Percentiles rank a stretch among this genome's conserved stretches.
These are phyloP conservation scores for Cremastinae sp. DNA, from an alignment of 2,888 invertebrate genomes.

Conservation along the genomic window DNA sequence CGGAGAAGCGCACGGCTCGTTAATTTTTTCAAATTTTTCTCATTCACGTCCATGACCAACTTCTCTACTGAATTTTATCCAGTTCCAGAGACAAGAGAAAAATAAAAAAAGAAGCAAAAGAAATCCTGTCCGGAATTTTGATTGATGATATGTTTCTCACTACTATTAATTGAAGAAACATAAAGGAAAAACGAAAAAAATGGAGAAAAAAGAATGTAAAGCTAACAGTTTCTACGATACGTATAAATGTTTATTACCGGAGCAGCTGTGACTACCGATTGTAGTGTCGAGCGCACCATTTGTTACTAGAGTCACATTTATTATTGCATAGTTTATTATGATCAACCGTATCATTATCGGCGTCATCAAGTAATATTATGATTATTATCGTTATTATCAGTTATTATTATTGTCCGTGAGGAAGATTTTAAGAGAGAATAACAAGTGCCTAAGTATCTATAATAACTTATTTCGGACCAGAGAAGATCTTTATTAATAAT, in stretches of 20 bases:
- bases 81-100: slow-evolving; percentile 6
- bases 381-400: slow-evolving; percentile 56
- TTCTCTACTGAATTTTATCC: slow-evolving; percentile 44
- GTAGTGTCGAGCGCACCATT: slow-evolving; percentile 45
- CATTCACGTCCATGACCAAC: slow-evolving; percentile 22
- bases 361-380: slow-evolving; percentile 49
- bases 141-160: slow-evolving; percentile 49
- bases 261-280: slow-evolving; percentile 39
- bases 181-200: slow-evolving; percentile 11
- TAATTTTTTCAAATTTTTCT: slow-evolving; percentile 45
- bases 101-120: slow-evolving; percentile 41
- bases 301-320: slow-evolving; percentile 55
- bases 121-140: slow-evolving; percentile 47
- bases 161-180: slow-evolving; percentile 26
- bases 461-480: slow-evolving; percentile 79
- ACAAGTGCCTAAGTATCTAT: slow-evolving; percentile 80
- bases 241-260: slow-evolving; percentile 34
- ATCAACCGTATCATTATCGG: slow-evolving; percentile 14
- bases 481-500: slow-evolving; percentile 78
- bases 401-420: slow-evolving; percentile 68
- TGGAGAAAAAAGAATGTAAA: slow-evolving; percentile 20
- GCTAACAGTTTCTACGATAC: slow-evolving; percentile 51
- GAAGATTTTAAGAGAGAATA: slow-evolving; percentile 76
- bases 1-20: slow-evolving; percentile 15
- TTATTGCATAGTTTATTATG: slow-evolving; percentile 45